phyloP scores from a whole-genome alignment of 37 sponge, comb jelly and placozoan genomes.

The Cladorhizidae sp. region DNA sequence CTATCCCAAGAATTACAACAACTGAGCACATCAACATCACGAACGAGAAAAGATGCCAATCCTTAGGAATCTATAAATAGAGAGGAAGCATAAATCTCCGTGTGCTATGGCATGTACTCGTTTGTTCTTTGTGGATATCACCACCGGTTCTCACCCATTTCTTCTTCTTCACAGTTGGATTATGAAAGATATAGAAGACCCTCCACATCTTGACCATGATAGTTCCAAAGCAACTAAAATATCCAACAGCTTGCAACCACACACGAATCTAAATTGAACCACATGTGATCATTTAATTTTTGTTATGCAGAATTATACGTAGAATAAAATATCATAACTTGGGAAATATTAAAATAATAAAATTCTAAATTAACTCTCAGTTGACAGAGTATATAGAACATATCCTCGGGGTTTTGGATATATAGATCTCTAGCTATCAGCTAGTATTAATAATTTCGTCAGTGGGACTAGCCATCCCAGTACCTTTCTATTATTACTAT shows the following conservation, averaged over 20 bases:
- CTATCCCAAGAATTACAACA: not conserved
- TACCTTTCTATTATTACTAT: too few relatives aligned
- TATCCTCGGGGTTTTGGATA: too few relatives aligned
- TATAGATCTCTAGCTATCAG: too few relatives aligned
- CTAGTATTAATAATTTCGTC: too few relatives aligned
- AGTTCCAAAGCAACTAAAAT: constrained; percentile 47
- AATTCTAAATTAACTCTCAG: too few relatives aligned
- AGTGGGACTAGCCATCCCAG: too few relatives aligned
- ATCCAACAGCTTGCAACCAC: constrained; percentile 32
- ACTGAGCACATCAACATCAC: constrained; percentile 11
- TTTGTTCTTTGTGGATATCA: not conserved
- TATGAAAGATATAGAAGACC: constrained; percentile 52
- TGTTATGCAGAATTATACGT: too few relatives aligned
- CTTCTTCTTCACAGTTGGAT: constrained; percentile 17
- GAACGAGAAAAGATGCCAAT: constrained; percentile 42
- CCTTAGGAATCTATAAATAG: constrained; percentile 14
- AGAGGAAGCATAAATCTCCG: not conserved
- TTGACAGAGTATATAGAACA: too few relatives aligned
- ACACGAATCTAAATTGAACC: constrained; percentile 32
- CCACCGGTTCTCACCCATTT: constrained; percentile 5
- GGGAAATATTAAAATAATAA: too few relatives aligned
- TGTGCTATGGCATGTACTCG: not conserved
- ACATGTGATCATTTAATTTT: too few relatives aligned
- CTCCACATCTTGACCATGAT: constrained; percentile 48
- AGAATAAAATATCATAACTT: too few relatives aligned